Base-by-base conservation (phyloP, 2,797 vertebrate genomes). In the Malurus leucopterus region DNA sequence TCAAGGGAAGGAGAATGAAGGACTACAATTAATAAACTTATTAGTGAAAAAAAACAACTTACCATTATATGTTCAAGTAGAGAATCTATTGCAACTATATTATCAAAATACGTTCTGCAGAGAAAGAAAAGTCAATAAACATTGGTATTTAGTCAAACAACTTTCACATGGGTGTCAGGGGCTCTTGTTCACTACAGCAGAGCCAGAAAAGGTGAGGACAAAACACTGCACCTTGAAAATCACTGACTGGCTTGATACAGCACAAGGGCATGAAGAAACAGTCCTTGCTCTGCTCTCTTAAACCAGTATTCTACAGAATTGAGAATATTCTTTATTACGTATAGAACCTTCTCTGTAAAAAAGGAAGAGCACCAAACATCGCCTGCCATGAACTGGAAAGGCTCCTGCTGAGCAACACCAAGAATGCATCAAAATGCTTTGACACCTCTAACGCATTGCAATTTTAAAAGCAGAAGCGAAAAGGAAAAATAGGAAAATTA, bases 31-130 rank as follows among this genome's bases (percentile, higher is more conserved):
- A 85, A 81, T 47, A 63, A 83, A 73, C 46, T 71, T 54, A 55
- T 26, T 74, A 32, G 46, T 47, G 20, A 83, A 91, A 87, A 87
- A 84, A 94, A 15, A 59, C 44, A 76, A 94, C 99, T 98, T 98
- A 99, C 99, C 99, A 99, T 99, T 96, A 99, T 99, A 98, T 99
- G 98, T 99, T 99, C 99, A 99, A 99, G 99, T 98, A 99, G 98
- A 98, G 99, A 99, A 98, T 99, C 99, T 99, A 99, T 99, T 98
- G 99, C 99, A 95, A 99, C 98, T 98, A 99, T 99, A 96, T 99
- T 99, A 98, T 99, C 99, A 98, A 99, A 99, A 97, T 99, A 99
- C 2, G 99, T 99, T 98, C 99, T 99, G 98, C 94, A 97, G 92
- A 96, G 94, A 92, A 96, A 98, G 57, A 93, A 95, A 97, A 78